phyloP scores from a whole-genome alignment of 2,888 invertebrate species.

The Corbicula japonica region DNA sequence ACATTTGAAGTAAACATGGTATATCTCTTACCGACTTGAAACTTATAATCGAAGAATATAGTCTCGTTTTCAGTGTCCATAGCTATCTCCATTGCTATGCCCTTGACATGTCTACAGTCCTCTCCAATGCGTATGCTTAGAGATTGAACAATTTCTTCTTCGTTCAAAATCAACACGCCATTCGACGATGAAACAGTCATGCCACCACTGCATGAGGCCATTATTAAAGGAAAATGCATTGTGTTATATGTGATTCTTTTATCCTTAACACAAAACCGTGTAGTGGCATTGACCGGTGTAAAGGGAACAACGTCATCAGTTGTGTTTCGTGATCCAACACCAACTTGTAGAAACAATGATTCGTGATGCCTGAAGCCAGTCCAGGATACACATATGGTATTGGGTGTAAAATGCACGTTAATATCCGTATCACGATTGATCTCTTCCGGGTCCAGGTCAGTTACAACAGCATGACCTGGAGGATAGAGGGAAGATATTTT shows the following conservation, averaged over 20 bases:
- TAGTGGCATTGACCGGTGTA: not conserved
- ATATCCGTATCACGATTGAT: constrained; percentile 1
- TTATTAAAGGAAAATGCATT: constrained; percentile 13
- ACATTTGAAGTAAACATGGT: no score
- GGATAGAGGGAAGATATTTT: constrained; percentile 57
- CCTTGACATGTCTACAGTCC: no score
- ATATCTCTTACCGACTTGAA: no score
- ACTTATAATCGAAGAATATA: no score
- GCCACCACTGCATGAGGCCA: constrained; percentile 44
- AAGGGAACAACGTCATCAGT: constrained; percentile 37
- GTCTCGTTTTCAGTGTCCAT: no score
- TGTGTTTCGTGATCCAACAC: constrained; percentile 20
- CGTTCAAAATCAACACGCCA: constrained; percentile 32
- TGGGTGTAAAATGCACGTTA: constrained; percentile 31
- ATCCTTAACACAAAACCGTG: constrained; percentile 7
- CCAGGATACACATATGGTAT: constrained; percentile 44
- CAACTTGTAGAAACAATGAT: constrained; percentile 32
- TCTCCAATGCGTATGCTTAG: no score
- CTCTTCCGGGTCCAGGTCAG: constrained; percentile 47
- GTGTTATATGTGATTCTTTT: not conserved
- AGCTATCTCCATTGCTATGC: no score
- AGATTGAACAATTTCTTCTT: no score
- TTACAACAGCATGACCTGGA: constrained; percentile 59
- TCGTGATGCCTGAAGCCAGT: constrained; percentile 48
- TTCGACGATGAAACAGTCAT: constrained; percentile 40